Percentiles rank a stretch among this genome's conserved stretches.
Evolutionary conservation across 2,113 vertebrate species (phyloP).

Genomic region (Polypterus senegalus): DNA sequence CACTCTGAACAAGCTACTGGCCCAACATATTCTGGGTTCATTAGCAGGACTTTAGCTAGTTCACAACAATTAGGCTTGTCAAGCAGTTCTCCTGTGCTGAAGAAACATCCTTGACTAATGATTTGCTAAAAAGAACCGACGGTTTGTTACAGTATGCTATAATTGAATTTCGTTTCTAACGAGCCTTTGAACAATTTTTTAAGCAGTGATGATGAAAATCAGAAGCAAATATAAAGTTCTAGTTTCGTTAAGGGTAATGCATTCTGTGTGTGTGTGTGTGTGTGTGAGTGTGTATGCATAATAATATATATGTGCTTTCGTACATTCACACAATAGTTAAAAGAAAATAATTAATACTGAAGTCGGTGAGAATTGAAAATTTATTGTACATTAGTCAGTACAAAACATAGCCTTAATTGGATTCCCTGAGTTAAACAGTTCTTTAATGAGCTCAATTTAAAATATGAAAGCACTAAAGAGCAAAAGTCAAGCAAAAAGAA

Average conservation of each 20-base stretch:
- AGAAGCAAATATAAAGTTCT: slow-evolving; percentile 40
- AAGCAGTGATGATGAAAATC: slow-evolving; percentile 63
- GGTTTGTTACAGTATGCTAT: slow-evolving; percentile 65
- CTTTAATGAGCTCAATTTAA: no score
- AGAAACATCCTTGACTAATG: slow-evolving; percentile 68
- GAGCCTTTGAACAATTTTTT: slow-evolving; percentile 72
- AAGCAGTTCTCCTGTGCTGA: slow-evolving; percentile 37
- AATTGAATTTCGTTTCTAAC: slow-evolving; percentile 73
- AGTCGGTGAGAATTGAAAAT: no score
- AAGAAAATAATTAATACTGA: no score
- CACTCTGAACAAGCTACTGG: slow-evolving; percentile 48
- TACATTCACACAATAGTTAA: no score
- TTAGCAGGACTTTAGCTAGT: slow-evolving; percentile 69
- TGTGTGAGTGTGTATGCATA: no score
- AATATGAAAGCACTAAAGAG: no score
- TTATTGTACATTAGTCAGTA: no score
- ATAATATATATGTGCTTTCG: no score
- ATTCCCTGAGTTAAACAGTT: no score
- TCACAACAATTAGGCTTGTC: slow-evolving; percentile 70
- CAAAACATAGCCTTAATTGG: no score
- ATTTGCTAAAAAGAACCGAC: slow-evolving; percentile 72
- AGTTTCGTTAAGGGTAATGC: neutral
- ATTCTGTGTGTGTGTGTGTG: no score
- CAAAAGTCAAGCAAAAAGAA: no score
- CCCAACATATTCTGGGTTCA: slow-evolving; percentile 60